Base-by-base conservation (phyloP, 2,888 invertebrate genomes). In the Prosapia bicincta region DNA sequence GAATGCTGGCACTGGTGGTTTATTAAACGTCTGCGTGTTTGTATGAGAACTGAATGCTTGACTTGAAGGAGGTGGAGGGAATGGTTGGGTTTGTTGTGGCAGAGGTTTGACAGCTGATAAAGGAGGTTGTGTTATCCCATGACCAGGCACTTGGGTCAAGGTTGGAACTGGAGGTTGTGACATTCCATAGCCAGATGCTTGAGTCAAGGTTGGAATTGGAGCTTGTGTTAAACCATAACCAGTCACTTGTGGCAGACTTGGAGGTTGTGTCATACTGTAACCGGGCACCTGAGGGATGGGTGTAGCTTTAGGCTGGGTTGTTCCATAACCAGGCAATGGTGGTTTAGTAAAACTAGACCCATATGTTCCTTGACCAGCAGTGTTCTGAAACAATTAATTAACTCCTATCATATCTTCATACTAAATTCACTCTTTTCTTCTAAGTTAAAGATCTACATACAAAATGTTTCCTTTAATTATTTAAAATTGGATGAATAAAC, bases 51-150 rank as follows among this genome's bases (percentile, higher is more conserved):
- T 68, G 20, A 69, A 74, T 67, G 7, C 26, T 26, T 67, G 25
- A 77, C 82, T 26, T 78, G 78, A 74, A 75, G 81, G 71, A n/a
- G n/a, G n/a, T n/a, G n/a, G n/a, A 77, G 80, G 3, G 74, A 54
- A 66, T 24, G 76, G 30, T 54, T 76, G 79, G 66, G 78, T 79
- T 2, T 26, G 69, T 26, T 20, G 67, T 66, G 66, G 67, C 3
- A 13, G 13, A 66, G n/a, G n/a, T n/a, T n/a, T n/a, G n/a, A 65
- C 5, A 9, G 65, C 20, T 3, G 65, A 23, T 65, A 20, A 23
- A 7, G 5, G 5, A 65, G 65, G 65, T 7, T 3, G 6, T 13
- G 23, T 6, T 65, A 23, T n/a, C 65, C 23, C 23, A 65, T 23
- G n/a, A 65, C n/a, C n/a, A n/a, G n/a, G n/a, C n/a, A n/a, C n/a